Evolutionary conservation across 1,140 invertebrate species (phyloP).

Genomic region (Mercenaria mercenaria): DNA sequence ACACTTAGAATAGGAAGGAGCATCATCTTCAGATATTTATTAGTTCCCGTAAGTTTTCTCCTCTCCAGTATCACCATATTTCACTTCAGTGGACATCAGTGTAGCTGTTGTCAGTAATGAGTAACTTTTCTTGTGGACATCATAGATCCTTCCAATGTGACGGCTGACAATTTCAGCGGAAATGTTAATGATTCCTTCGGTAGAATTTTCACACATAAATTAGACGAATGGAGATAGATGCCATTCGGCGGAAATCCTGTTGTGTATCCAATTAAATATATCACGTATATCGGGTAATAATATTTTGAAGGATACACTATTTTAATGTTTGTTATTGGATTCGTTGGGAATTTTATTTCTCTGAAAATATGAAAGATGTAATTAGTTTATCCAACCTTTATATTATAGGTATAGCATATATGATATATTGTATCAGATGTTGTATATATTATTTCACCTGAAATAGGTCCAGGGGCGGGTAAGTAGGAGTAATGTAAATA

Average conservation of each 20-base stretch:
- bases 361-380: slow-evolving; percentile 80
- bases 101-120: too few species aligned
- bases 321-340: slow-evolving; percentile 79
- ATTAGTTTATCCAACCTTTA: slow-evolving; percentile 71
- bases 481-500: slow-evolving; percentile 66
- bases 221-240: not conserved
- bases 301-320: slow-evolving; percentile 18
- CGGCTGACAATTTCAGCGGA: too few species aligned
- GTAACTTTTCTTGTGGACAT: too few species aligned
- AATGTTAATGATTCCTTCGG: too few species aligned
- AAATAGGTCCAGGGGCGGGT: slow-evolving; percentile 72
- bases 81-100: too few species aligned
- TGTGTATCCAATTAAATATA: slow-evolving; percentile 38
- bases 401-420: slow-evolving; percentile 69
- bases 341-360: slow-evolving; percentile 81
- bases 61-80: too few species aligned
- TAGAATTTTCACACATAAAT: too few species aligned
- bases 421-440: slow-evolving; percentile 70
- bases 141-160: too few species aligned
- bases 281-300: slow-evolving; percentile 21
- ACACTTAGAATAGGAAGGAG: too few species aligned
- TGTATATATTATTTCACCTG: slow-evolving; percentile 68
- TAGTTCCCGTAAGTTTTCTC: too few species aligned
- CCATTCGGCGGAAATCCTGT: not conserved
- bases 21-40: too few species aligned